Evolutionary conservation across 2,888 invertebrate genomes (phyloP).

Genomic region (Onthophagus sagittarius): DNA sequence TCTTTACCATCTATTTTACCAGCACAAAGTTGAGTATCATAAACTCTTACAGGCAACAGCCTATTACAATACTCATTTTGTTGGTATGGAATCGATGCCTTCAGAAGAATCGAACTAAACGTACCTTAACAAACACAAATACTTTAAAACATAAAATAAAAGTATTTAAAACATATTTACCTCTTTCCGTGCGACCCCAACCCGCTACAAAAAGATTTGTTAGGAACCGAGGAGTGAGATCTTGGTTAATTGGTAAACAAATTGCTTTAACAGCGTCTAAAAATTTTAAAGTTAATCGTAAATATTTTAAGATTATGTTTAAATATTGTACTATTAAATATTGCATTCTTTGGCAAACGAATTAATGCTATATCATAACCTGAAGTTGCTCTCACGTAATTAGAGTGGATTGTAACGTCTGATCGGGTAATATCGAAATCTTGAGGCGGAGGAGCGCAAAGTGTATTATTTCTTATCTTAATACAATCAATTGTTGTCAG

Average conservation of each 20-base stretch:
- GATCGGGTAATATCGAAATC: conserved; percentile 49
- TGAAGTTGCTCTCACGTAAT: conserved; percentile 49
- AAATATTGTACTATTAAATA: conserved; percentile 41
- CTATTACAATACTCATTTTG: conserved; percentile 32
- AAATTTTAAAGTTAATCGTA: neutral
- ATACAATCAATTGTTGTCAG: conserved; percentile 49
- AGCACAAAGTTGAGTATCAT: conserved; percentile 57
- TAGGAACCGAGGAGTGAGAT: neutral
- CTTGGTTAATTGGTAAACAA: conserved; percentile 45
- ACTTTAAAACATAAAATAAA: too few species aligned
- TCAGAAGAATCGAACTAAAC: conserved; percentile 34
- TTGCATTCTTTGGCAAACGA: conserved; percentile 45
- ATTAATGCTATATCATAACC: conserved; percentile 57
- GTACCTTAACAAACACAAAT: conserved; percentile 17
- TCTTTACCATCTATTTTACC: conserved; percentile 58
- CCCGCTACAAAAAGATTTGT: conserved; percentile 36
- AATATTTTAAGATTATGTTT: too few species aligned
- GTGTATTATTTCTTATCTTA: conserved; percentile 33
- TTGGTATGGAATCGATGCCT: conserved; percentile 41
- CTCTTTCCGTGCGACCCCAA: conserved; percentile 57
- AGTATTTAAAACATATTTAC: too few species aligned
- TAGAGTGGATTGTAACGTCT: conserved; percentile 51
- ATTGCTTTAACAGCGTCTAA: conserved; percentile 43
- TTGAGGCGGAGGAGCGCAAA: conserved; percentile 49
- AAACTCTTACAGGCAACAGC: conserved; percentile 17